Evolutionary conservation across 2,888 invertebrate species (phyloP).

Genomic region (Drosophila differens): DNA sequence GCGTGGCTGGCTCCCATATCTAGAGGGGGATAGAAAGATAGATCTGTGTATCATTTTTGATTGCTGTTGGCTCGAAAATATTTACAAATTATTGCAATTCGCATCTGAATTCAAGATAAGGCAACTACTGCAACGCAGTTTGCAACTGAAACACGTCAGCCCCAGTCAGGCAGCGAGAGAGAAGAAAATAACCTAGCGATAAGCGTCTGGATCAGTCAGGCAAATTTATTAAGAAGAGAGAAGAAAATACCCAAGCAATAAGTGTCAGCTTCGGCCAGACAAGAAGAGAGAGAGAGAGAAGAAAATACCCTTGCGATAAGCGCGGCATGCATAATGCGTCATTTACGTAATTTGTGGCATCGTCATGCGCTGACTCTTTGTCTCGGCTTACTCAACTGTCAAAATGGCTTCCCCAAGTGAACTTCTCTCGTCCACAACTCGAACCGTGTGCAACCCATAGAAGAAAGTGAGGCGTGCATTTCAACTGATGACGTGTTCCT

Average conservation of each 20-base stretch:
- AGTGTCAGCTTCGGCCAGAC: conserved; percentile 18
- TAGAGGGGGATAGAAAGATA: conserved; percentile 1
- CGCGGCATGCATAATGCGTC: conserved; percentile 11
- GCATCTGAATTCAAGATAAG: conserved; percentile 54
- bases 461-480: conserved; percentile 20
- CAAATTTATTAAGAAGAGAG: background rate
- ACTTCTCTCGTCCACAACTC: conserved; percentile 41
- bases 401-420: conserved; percentile 51
- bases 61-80: conserved; percentile 24
- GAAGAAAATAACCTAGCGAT: background rate
- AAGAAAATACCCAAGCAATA: background rate
- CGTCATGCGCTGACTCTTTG: conserved; percentile 4
- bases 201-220: conserved; percentile 24
- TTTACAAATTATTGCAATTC: conserved; percentile 36
- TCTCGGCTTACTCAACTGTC: conserved; percentile 50
- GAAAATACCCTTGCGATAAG: conserved; percentile 9
- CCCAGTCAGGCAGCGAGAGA: background rate
- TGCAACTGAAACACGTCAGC: conserved; percentile 40
- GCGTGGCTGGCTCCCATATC: conserved; percentile 61
- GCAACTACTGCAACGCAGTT: conserved; percentile 54
- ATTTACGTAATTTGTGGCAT: conserved; percentile 8
- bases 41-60: conserved; percentile 2
- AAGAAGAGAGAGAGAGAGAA: background rate
- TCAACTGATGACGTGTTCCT: conserved; percentile 28
- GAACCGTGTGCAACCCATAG: conserved; percentile 58